Conservation (phyloP, 2,888 invertebrate genomes). For the Anthoptus insignis region DNA sequence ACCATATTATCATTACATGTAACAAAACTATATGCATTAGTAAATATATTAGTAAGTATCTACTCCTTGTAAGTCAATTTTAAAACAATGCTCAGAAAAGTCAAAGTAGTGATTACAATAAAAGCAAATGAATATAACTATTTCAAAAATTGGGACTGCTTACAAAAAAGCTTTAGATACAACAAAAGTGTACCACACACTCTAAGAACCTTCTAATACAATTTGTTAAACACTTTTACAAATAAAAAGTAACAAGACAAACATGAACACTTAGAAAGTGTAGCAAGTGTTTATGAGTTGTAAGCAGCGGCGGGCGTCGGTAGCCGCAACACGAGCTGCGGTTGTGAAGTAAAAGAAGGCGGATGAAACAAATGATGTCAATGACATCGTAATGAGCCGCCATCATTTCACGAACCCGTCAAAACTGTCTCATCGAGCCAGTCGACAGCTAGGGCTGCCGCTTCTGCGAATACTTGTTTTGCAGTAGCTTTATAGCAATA, state of each 20-base stretch:
- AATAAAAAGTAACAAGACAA: constrained; percentile 21
- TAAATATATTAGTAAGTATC: too few relatives aligned
- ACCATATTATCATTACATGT: too few relatives aligned
- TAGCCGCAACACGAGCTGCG: constrained; percentile 58
- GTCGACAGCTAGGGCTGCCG: constrained; percentile 48
- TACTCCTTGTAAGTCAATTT: too few relatives aligned
- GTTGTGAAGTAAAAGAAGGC: constrained; percentile 63
- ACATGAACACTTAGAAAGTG: constrained; percentile 31
- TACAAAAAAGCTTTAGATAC: too few relatives aligned
- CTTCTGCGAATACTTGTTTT: not conserved
- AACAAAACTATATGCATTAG: too few relatives aligned
- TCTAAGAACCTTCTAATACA: not conserved
- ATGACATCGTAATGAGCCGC: constrained; percentile 76
- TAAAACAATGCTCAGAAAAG: too few relatives aligned
- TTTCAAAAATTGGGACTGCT: too few relatives aligned
- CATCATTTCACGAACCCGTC: constrained; percentile 69
- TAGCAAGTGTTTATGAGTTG: constrained; percentile 43
- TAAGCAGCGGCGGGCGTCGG: constrained; percentile 48
- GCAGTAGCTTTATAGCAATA: too few relatives aligned
- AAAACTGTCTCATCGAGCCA: constrained; percentile 67
- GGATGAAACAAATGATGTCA: constrained; percentile 75
- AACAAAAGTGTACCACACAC: too few relatives aligned
- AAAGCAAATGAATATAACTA: too few relatives aligned
- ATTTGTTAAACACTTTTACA: constrained; percentile 13
- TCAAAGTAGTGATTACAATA: too few relatives aligned